Evolutionary conservation across 2,113 vertebrate genomes (phyloP).

Genomic region (Myotis brandtii): DNA sequence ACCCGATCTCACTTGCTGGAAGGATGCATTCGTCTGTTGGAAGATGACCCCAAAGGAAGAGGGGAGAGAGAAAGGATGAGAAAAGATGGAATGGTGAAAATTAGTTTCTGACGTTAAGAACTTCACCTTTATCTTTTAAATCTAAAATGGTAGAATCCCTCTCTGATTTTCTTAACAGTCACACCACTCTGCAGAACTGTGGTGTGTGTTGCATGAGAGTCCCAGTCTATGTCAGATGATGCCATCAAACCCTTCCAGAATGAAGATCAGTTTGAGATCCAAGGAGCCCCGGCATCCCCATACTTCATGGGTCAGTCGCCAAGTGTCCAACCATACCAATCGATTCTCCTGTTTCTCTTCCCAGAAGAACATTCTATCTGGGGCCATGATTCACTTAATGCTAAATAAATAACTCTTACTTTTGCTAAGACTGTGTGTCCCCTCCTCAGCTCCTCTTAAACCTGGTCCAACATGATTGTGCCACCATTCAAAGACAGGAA

Average conservation of each 20-base stretch:
- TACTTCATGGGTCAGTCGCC: not conserved
- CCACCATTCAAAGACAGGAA: not conserved
- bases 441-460: not conserved
- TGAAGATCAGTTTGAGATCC: not conserved
- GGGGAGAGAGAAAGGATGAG: not conserved
- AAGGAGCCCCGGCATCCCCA: not conserved
- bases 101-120: not conserved
- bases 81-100: not conserved
- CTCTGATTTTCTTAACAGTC: not conserved
- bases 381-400: not conserved
- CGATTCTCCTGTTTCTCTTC: not conserved
- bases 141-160: not conserved
- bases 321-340: not conserved
- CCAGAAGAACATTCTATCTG: not conserved
- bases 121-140: not conserved
- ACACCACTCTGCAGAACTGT: not conserved
- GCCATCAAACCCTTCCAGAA: not conserved
- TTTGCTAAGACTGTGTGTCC: not conserved
- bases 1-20: constrained; percentile 72
- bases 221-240: not conserved
- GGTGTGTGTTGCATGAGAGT: not conserved
- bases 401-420: constrained; percentile 6
- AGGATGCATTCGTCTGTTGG: constrained; percentile 90
- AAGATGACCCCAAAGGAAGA: constrained; percentile 16
- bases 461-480: not conserved